phyloP scores from a whole-genome alignment of 2,113 vertebrate genomes.

The Astur gentilis region DNA sequence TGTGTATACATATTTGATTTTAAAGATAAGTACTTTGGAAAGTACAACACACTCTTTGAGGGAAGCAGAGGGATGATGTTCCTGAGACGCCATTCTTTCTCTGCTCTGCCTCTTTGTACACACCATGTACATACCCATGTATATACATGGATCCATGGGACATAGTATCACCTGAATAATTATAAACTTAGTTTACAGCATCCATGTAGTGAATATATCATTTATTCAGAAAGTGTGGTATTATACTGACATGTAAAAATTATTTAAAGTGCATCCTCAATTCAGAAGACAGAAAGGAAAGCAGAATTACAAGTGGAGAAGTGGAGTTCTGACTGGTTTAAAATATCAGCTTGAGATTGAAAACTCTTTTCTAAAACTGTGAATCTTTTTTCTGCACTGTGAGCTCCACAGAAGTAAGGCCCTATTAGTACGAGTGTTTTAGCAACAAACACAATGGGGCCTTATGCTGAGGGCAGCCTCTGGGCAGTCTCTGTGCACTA shows the following conservation, averaged over 20 bases:
- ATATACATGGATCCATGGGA: background rate
- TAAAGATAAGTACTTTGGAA: background rate
- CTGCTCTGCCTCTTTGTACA: background rate
- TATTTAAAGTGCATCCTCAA: background rate
- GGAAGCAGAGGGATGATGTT: background rate
- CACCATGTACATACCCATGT: background rate
- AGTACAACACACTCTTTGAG: background rate
- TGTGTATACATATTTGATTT: background rate
- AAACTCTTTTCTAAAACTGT: background rate
- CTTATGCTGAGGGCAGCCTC: background rate
- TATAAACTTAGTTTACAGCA: background rate
- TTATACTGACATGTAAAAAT: background rate
- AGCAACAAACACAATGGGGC: background rate
- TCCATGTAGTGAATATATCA: background rate
- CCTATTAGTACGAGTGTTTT: background rate
- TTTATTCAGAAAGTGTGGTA: background rate
- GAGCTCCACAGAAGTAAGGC: background rate
- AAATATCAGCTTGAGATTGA: background rate
- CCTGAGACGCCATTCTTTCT: background rate
- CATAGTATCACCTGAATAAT: background rate
- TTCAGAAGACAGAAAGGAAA: background rate
- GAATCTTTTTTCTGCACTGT: background rate
- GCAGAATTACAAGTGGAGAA: background rate
- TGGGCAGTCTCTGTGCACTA: background rate
- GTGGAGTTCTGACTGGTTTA: background rate